phyloP scores from a whole-genome alignment of 1,140 invertebrate genomes.

The silkworm (Bombyx mori) region ASM3026992v2 NC_085119.1:11565001-11565500 shows the following conservation, averaged over 20 bases:
- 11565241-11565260: constrained; percentile 64
- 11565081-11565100: too few relatives aligned
- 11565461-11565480: too few relatives aligned
- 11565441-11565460: too few relatives aligned
- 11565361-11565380: constrained; percentile 39
- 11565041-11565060: too few relatives aligned
- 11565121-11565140: not conserved
- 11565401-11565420: constrained; percentile 39
- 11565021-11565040: too few relatives aligned
- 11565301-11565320: constrained; percentile 67
- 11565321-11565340: constrained; percentile 59
- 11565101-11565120: too few relatives aligned
- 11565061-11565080: too few relatives aligned
- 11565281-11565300: constrained; percentile 55
- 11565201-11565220: constrained; percentile 36
- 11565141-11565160: constrained; percentile 46
- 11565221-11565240: constrained; percentile 45
- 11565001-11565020: too few relatives aligned
- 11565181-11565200: constrained; percentile 25
- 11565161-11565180: constrained; percentile 46
- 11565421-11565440: constrained; percentile 19
- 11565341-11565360: constrained; percentile 22
- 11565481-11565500: too few relatives aligned
- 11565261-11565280: constrained; percentile 64
- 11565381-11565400: constrained; percentile 34